These are phyloP conservation scores for Drosophila antonietae DNA, from an alignment of 2,888 invertebrate genomes.

Conservation along the genomic window DNA sequence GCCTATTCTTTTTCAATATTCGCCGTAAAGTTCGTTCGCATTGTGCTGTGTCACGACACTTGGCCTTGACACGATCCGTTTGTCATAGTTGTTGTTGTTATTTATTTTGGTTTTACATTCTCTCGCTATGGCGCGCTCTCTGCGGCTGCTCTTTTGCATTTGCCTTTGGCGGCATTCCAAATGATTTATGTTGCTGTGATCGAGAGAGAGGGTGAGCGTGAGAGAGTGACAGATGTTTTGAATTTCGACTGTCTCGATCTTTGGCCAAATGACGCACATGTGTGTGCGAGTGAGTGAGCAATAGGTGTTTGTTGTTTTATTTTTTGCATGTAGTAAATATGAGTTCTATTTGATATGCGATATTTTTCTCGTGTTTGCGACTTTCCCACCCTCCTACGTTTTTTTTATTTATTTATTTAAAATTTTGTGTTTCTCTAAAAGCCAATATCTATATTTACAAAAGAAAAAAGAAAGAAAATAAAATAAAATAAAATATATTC, in stretches of 20 bases:
- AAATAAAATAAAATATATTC: background rate
- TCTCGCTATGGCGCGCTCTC: background rate
- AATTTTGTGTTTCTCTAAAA: constrained; percentile 4
- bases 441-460: background rate
- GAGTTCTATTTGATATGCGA: constrained; percentile 23
- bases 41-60: constrained; percentile 35
- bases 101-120: background rate
- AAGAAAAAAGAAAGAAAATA: background rate
- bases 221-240: constrained; percentile 24
- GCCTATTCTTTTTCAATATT: constrained; percentile 8
- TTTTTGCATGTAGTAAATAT: constrained; percentile 11
- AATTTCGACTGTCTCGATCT: constrained; percentile 24
- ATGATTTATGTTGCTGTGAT: constrained; percentile 26
- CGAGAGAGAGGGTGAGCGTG: background rate
- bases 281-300: constrained; percentile 8
- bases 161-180: constrained; percentile 42
- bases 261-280: constrained; percentile 8
- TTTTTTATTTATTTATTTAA: background rate
- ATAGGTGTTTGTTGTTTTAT: constrained; percentile 3
- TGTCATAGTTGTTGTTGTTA: background rate
- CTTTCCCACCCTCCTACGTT: background rate
- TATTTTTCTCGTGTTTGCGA: constrained; percentile 23
- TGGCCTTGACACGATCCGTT: constrained; percentile 58
- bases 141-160: background rate
- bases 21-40: constrained; percentile 8